Percentiles rank a stretch among this genome's conserved stretches.
phyloP scores from a whole-genome alignment of 30 jellyfish, hydroid and myxozoan species.

The Aurelia coerulea region DNA sequence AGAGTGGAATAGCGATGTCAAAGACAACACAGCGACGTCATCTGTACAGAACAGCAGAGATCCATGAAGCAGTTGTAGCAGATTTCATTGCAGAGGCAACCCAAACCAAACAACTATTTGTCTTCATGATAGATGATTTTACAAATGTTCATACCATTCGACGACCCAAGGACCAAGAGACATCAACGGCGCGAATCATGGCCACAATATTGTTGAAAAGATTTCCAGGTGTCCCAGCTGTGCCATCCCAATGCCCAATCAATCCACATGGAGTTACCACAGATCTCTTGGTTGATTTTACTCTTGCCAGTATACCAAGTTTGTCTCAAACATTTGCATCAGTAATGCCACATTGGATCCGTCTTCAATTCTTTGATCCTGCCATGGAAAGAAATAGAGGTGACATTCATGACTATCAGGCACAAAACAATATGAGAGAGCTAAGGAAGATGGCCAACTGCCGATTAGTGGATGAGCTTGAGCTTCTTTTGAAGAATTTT shows the following conservation, averaged over 20 bases:
- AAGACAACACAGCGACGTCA: constrained; percentile 3
- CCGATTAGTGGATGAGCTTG: constrained; percentile 22
- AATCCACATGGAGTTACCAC: constrained; percentile 17
- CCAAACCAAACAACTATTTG: neutral
- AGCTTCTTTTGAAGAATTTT: constrained; percentile 26
- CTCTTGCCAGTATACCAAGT: neutral
- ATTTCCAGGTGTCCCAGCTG: constrained; percentile 28
- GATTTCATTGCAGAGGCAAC: constrained; percentile 15
- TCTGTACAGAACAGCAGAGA: constrained; percentile 18
- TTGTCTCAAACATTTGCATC: constrained; percentile 1
- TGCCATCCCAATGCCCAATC: neutral
- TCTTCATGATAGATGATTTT: constrained; percentile 14
- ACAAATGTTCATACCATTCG: constrained; percentile 16
- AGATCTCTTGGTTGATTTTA: neutral
- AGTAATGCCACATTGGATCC: constrained; percentile 29
- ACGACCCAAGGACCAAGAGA: constrained; percentile 14
- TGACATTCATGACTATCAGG: constrained; percentile 30
- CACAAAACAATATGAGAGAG: neutral
- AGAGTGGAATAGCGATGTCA: constrained; percentile 15
- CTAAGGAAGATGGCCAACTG: constrained; percentile 18
- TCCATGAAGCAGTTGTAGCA: neutral
- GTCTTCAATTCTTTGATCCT: constrained; percentile 20
- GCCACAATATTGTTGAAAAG: constrained; percentile 14
- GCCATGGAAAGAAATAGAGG: constrained; percentile 20
- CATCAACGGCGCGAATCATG: constrained; percentile 28